Percentiles rank a stretch among this genome's conserved stretches.
These are phyloP conservation scores for Arrhopalites spinosus DNA, from an alignment of 2,888 invertebrate genomes.

Conservation along the genomic window DNA sequence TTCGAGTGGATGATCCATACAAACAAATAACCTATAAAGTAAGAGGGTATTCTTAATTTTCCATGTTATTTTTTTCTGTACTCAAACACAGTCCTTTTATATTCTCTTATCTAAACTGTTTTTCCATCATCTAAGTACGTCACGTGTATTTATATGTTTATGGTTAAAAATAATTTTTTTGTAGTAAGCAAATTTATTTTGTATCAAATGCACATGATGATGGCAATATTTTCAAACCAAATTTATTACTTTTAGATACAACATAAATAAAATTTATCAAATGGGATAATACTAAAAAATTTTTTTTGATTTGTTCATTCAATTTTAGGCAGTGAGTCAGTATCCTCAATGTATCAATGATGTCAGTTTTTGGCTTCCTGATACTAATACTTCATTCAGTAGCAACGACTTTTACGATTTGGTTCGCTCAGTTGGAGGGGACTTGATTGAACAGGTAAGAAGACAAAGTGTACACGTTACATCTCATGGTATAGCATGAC, in stretches of 20 bases:
- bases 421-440: constrained; percentile 84
- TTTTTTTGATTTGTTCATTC: neutral
- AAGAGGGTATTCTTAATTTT: too few species aligned
- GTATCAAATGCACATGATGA: too few species aligned
- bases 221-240: too few species aligned
- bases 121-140: too few species aligned
- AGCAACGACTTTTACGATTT: constrained; percentile 90
- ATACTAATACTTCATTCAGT: constrained; percentile 65
- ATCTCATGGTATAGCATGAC: too few species aligned
- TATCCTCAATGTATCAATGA: constrained; percentile 89
- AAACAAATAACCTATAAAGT: constrained; percentile 75
- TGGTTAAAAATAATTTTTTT: too few species aligned
- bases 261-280: neutral
- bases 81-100: too few species aligned
- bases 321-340: constrained; percentile 74
- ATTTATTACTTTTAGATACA: neutral
- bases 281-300: neutral
- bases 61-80: too few species aligned
- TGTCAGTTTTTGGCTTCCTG: constrained; percentile 94
- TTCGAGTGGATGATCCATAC: constrained; percentile 73
- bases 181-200: too few species aligned
- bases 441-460: constrained; percentile 86
- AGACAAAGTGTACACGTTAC: constrained; percentile 3
- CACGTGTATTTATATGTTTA: too few species aligned
- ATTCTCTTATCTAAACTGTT: too few species aligned